Percentiles rank a stretch among this genome's conserved stretches.
These are phyloP conservation scores for Antigone vipio DNA, from an alignment of 2,113 vertebrate species.

Conservation along the genomic window DNA sequence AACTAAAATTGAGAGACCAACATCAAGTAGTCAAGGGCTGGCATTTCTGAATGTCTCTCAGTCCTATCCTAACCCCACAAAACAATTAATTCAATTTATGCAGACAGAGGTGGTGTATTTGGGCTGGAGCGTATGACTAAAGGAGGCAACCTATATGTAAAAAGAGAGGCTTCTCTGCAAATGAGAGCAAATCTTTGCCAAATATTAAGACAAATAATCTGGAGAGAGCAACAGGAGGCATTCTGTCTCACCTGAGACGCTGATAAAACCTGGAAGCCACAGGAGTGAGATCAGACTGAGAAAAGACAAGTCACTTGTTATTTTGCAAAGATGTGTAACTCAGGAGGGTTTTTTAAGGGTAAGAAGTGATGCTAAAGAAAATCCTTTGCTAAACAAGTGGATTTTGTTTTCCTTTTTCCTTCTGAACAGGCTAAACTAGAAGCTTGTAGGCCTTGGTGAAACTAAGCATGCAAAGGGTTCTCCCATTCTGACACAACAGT, in stretches of 20 bases:
- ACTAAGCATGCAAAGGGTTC: background rate
- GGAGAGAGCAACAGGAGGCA: conserved; percentile 30
- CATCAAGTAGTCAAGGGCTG: background rate
- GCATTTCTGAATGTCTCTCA: background rate
- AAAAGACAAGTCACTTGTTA: conserved; percentile 26
- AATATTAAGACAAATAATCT: conserved; percentile 23
- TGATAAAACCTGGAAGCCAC: conserved; percentile 47
- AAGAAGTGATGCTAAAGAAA: background rate
- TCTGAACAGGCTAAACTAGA: background rate
- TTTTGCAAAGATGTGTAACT: background rate
- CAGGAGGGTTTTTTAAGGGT: background rate
- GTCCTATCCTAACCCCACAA: background rate
- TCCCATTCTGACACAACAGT: background rate
- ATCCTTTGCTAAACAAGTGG: background rate
- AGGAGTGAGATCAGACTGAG: conserved; percentile 20
- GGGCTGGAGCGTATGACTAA: background rate
- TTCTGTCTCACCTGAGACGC: conserved; percentile 50
- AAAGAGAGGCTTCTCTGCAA: background rate
- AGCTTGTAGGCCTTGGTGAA: background rate
- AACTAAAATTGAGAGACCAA: background rate
- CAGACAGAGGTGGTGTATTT: background rate
- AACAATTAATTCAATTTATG: background rate
- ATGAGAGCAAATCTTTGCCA: background rate
- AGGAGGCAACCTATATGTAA: background rate
- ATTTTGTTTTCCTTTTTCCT: background rate